Evolutionary conservation across 2,888 invertebrate species (phyloP), one percentile per base, ranked within the genome.

Genomic region (Polyploca ridens): DNA sequence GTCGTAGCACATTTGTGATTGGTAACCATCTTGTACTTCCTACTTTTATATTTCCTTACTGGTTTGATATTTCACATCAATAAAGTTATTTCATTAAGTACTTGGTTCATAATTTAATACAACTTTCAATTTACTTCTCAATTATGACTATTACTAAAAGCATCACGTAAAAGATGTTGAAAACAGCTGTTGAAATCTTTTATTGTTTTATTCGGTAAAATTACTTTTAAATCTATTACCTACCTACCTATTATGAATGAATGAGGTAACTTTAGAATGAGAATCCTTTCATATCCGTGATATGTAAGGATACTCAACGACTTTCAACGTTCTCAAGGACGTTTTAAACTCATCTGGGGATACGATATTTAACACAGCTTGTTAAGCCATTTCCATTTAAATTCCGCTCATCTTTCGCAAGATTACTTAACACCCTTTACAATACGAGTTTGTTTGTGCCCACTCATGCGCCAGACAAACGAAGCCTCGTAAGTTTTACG

Each of bases 401-500:
- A 54, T n/a, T 10, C 54, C 54, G 19, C 35, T 58, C 33, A 58
- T 58, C 7, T 33, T 58, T 35, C 14, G 68, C 64, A 66, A 54
- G 64, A 73, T 73, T 62, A 67, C 63, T 65, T 60, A 62, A 65
- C 58, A 62, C 62, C 64, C n/a, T 49, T 54, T 54, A 66, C 64
- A 63, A 63, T 68, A 63, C 63, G 14, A 27, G 44, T 57, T 65
- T 64, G 46, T 63, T 58, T 58, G 66, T 27, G 64, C 35, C 13
- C 65, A 69, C 60, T 54, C 54, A 64, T 71, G 57, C 67, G 66
- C 64, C 63, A 66, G 64, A 69, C 75, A 58, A 62, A 62, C 66
- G 65, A 7, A 27, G 44, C 66, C 60, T 67, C 64, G 69, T 65
- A 73, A 69, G 68, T 64, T 72, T 85, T 82, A 79, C 74, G 73